These are phyloP conservation scores for Numida meleagris DNA, from an alignment of 2,113 vertebrate genomes.

Conservation along the genomic window DNA sequence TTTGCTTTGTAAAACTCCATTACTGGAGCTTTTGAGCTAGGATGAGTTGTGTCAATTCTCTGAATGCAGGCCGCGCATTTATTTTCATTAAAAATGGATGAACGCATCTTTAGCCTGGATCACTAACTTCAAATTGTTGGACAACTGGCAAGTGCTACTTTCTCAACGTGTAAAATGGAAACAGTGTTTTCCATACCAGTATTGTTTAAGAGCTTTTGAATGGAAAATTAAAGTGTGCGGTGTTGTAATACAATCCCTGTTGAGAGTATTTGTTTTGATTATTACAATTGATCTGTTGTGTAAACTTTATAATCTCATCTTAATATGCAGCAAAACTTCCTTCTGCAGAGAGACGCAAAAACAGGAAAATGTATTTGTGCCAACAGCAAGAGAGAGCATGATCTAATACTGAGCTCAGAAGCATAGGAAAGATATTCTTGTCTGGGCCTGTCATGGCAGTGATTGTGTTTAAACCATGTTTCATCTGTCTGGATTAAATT, in stretches of 20 bases:
- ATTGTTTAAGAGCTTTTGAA: not conserved
- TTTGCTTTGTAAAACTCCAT: not conserved
- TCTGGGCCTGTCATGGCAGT: not conserved
- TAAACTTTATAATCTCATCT: not conserved
- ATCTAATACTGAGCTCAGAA: not conserved
- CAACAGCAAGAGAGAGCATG: not conserved
- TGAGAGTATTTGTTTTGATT: not conserved
- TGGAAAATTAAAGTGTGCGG: not conserved
- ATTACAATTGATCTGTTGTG: not conserved
- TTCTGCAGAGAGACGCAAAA: not conserved
- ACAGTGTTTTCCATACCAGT: not conserved
- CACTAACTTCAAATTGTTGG: accelerated
- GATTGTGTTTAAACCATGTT: not conserved
- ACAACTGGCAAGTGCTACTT: not conserved
- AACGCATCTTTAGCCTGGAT: not conserved
- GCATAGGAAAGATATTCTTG: not conserved
- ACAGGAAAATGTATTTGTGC: not conserved
- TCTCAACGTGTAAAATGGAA: not conserved
- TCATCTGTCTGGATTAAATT: not conserved
- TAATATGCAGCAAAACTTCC: not conserved
- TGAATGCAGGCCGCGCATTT: not conserved
- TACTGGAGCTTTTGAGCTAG: not conserved
- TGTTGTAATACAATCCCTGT: not conserved
- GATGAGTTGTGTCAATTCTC: not conserved
- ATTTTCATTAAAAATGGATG: not conserved